Evolutionary conservation across 2,888 invertebrate genomes (phyloP), one percentile per base, ranked within the genome.

Genomic region (Cheilosia soror): DNA sequence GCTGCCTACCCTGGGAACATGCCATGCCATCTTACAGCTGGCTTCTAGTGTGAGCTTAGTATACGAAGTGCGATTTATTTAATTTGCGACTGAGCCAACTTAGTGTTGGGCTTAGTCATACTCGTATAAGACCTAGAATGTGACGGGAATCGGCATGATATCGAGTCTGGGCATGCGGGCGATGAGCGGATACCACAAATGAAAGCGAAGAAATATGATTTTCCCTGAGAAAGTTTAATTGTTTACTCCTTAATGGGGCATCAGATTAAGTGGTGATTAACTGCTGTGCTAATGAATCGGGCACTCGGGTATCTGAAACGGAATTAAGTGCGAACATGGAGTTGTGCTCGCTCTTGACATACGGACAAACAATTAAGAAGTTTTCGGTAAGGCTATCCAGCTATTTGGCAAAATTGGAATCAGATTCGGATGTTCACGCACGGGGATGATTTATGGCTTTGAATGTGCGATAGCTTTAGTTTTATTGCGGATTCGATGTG

Each of bases 241-340:
- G 81, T 85, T 79, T 76, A 85, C 81, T 81, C 71, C 85, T 81
- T 85, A 85, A 85, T 85, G 81, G 85, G 57, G 76, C 76, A 77
- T 85, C 85, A 85, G 81, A 85, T 85, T 85, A 85, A 85, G 76
- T 85, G 81, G 81, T 81, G 85, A 81, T 81, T 85, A 85, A 85
- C 80, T 81, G 85, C 81, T 80, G 81, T 73, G 76, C 71, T 85
- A 85, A 85, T 85, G 72, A 85, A 76, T 80, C 75, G 76, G 72
- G 62, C 80, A 71, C 65, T 65, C 51, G 65, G 68, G 60, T 66
- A 72, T 72, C 11, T 37, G 37, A 9, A 11, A 37, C 65, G 37
- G 27, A 62, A 78, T 65, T 42, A 42, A 66, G 69, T 65, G 63
- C 51, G 58, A 58, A 58, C 58, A 11, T 13, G 40, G n/a, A 62